These are phyloP conservation scores for Muricea muricata DNA, from an alignment of 92 coral and sea anemone genomes.

Conservation along the genomic window DNA sequence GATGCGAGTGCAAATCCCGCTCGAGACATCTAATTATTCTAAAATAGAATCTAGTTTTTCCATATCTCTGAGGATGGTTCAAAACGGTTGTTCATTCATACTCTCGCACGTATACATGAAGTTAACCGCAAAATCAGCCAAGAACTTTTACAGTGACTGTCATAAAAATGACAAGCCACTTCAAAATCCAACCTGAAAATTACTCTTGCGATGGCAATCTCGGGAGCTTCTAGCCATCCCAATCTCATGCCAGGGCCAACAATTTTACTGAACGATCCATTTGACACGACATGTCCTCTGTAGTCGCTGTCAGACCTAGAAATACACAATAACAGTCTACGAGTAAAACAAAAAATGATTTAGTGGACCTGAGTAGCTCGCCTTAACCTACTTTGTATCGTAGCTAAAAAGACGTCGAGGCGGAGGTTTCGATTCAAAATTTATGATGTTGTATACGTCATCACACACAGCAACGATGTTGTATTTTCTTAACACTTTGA, in stretches of 20 bases:
- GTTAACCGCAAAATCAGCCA: no score
- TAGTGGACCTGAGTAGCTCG: no score
- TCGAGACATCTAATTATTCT: no score
- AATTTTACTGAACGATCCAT: slow-evolving; percentile 84
- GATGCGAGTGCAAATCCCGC: no score
- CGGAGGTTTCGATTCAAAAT: slow-evolving; percentile 14
- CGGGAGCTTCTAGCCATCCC: slow-evolving; percentile 96
- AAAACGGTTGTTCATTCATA: no score
- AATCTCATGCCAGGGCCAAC: slow-evolving; percentile 90
- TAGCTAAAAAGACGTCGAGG: slow-evolving; percentile 57
- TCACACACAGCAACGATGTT: slow-evolving; percentile 89
- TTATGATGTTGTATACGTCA: slow-evolving; percentile 85
- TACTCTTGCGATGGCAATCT: slow-evolving; percentile 35
- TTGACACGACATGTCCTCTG: slow-evolving; percentile 93
- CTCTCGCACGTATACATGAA: no score
- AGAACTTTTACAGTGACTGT: no score
- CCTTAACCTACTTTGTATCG: slow-evolving; percentile 25
- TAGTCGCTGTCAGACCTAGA: slow-evolving; percentile 79
- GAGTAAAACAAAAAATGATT: no score
- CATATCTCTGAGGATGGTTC: no score
- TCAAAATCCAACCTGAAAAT: slow-evolving; percentile 16
- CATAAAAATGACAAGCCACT: not conserved
- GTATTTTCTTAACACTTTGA: slow-evolving; percentile 80
- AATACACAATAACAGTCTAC: not conserved
- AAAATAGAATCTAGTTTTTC: no score